Evolutionary conservation across 1,140 invertebrate genomes (phyloP), one percentile per base, ranked within the genome.

Genomic region (Tenebrio molitor): DNA sequence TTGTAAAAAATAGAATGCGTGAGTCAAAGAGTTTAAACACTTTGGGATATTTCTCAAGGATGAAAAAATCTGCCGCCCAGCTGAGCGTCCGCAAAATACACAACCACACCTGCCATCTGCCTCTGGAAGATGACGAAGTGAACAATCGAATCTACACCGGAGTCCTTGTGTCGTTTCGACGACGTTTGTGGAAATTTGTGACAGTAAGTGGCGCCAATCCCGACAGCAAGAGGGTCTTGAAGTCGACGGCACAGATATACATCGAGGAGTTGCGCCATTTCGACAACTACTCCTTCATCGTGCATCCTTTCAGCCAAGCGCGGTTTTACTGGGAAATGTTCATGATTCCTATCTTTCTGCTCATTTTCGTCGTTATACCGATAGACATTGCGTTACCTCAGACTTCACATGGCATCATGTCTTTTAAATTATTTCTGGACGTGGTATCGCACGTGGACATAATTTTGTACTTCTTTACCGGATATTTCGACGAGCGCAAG

Each of bases 391-490:
- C 46, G 17, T 10, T 5, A 3, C 0, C 16, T 14, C 17, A 0
- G 5, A 14, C 2, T 53, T 5, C 29, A 33, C 10, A n/a, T n/a
- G n/a, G n/a, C n/a, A 7, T 19, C 8, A n/a, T 53, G 17, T 23
- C 19, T 10, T 2, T 19, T 1, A 21, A 53, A 10, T 8, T 19
- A 1, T 1, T 0, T n/a, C 8, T 53, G 1, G 16, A 23, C 21
- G 17, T 1, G 6, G 10, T 53, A 8, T 53, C 17, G n/a, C n/a
- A 23, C 1, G 4, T 65, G 6, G 74, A 75, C 53, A 69, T 75
- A 10, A 5, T 34, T 1, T 36, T 73, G 16, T 34, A 7, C 6
- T 75, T 75, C 42, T 69, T 69, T 25, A 75, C 70, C 10, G 74
- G 74, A 12, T 75, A 72, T 33, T 71, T 72, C 36, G 58, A 75